phyloP scores from a whole-genome alignment of 2,113 vertebrate species.

The Indri indri region DNA sequence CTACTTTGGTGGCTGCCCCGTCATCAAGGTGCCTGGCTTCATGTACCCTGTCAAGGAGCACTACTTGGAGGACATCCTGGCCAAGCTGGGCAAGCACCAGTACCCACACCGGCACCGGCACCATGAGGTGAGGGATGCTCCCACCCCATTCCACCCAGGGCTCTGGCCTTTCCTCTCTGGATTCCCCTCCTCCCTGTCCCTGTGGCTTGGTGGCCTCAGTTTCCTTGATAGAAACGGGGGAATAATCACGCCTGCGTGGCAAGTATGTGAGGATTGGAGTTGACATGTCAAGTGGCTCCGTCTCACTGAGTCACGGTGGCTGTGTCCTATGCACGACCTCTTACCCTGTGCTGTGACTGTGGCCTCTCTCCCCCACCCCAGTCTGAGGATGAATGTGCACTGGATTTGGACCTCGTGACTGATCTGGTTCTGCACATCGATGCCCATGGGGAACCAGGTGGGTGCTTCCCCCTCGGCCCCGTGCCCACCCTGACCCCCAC shows the following conservation, averaged over 20 bases:
- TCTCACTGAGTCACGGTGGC: neutral
- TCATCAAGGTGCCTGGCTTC: constrained; percentile 95
- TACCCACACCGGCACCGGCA: constrained; percentile 82
- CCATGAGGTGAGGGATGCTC: constrained; percentile 81
- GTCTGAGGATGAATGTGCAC: constrained; percentile 85
- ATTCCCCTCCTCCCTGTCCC: neutral
- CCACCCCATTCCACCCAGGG: accelerated
- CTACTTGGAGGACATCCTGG: constrained; percentile 94
- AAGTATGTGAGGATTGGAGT: neutral
- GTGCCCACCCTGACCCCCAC: neutral
- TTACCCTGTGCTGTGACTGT: neutral
- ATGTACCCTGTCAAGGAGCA: constrained; percentile 95
- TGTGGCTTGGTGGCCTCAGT: neutral
- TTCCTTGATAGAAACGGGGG: neutral
- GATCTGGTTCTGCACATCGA: constrained; percentile 94
- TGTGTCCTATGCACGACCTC: neutral
- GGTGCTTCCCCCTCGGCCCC: constrained; percentile 37
- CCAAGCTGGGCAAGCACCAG: constrained; percentile 87
- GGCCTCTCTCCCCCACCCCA: constrained; percentile 62
- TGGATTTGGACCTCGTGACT: constrained; percentile 91
- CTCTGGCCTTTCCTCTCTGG: too few species aligned
- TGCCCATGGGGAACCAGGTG: constrained; percentile 90
- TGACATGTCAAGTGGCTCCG: neutral
- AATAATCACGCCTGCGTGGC: neutral
- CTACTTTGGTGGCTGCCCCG: constrained; percentile 93